A percentile compares a stretch with the other conserved stretches of the same genome.
Conservation (phyloP, 2,888 invertebrate genomes). For the Lasiommata megera region DNA sequence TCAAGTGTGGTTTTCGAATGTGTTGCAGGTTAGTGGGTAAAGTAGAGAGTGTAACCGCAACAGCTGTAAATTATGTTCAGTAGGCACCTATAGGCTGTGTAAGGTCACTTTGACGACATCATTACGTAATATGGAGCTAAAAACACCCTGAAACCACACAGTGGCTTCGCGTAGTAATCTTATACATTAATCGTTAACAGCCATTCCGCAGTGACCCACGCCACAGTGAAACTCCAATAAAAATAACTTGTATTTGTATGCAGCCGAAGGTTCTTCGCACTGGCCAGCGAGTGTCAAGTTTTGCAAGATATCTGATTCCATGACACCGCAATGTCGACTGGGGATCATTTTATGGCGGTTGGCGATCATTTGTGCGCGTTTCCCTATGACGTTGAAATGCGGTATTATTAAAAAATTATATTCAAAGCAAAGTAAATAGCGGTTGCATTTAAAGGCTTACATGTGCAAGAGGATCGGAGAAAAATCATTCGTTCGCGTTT, state of each 20-base stretch:
- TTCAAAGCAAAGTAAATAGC: background rate
- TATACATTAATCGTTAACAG: slow-evolving; percentile 32
- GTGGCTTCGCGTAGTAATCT: slow-evolving; percentile 33
- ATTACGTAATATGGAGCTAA: slow-evolving; percentile 25
- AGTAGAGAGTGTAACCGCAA: background rate
- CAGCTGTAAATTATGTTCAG: background rate
- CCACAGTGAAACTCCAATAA: slow-evolving; percentile 19
- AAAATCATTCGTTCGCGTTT: background rate
- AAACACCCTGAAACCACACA: slow-evolving; percentile 34
- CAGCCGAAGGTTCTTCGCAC: slow-evolving; percentile 17
- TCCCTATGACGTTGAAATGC: background rate
- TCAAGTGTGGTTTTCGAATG: background rate
- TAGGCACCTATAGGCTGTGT: background rate
- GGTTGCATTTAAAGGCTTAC: background rate
- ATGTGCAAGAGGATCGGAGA: background rate
- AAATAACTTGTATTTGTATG: slow-evolving; percentile 15
- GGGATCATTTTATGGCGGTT: slow-evolving; percentile 22
- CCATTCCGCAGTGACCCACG: slow-evolving; percentile 22
- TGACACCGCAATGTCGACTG: slow-evolving; percentile 22
- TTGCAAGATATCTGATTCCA: slow-evolving; percentile 29
- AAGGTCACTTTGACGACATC: slow-evolving; percentile 1
- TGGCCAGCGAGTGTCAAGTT: slow-evolving; percentile 27
- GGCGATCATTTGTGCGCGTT: background rate
- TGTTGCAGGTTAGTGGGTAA: background rate
- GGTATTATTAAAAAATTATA: background rate